phyloP scores from a whole-genome alignment of 2,888 invertebrate species.

The Dicycla oo region DNA sequence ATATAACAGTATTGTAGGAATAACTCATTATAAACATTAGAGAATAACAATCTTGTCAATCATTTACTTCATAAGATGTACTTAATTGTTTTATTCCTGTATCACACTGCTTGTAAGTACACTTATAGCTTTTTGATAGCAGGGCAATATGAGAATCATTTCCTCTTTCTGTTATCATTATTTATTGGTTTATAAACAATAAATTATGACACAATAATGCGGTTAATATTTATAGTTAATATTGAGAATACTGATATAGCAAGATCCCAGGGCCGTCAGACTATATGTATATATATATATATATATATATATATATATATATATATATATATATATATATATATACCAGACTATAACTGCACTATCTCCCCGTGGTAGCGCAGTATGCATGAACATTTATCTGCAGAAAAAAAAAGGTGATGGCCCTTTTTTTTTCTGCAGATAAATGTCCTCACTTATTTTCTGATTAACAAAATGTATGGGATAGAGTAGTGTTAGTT shows the following conservation, averaged over 20 bases:
- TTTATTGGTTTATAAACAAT: constrained; percentile 49
- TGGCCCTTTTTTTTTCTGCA: no score
- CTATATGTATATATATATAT: no score
- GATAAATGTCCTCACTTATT: no score
- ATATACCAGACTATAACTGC: no score
- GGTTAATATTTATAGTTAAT: constrained; percentile 31
- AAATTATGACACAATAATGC: constrained; percentile 44
- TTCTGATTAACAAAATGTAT: no score
- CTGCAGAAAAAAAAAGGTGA: no score
- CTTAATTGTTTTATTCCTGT: constrained; percentile 30
- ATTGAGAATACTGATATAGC: not conserved
- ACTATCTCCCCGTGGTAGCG: no score
- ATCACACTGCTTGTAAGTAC: constrained; percentile 31
- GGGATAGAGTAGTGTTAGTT: no score
- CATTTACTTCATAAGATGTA: constrained; percentile 29
- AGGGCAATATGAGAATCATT: constrained; percentile 34
- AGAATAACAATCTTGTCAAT: constrained; percentile 11
- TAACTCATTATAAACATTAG: constrained; percentile 7
- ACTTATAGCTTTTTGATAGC: constrained; percentile 50
- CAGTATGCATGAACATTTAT: no score
- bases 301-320: no score
- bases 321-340: no score
- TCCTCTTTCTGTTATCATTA: constrained; percentile 56
- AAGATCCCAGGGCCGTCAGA: no score
- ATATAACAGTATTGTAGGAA: not conserved